Conservation (phyloP, 2,113 vertebrate species). For the Rutilus rutilus region DNA sequence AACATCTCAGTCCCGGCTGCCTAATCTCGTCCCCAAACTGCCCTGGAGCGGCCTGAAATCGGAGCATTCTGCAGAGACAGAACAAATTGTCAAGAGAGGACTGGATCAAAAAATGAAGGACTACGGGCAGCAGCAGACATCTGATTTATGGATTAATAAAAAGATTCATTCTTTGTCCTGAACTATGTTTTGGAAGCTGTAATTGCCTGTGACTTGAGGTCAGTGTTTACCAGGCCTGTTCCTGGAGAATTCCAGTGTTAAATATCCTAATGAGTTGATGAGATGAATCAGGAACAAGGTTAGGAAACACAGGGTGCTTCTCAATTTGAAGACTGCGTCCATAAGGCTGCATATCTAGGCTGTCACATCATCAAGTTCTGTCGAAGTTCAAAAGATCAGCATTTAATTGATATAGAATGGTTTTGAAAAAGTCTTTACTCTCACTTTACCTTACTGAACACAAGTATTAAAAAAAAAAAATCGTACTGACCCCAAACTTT, state of each 20-base stretch:
- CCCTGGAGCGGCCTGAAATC: conserved; percentile 67
- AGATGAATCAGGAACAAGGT: not conserved
- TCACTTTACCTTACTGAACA: not conserved
- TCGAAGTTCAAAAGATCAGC: not conserved
- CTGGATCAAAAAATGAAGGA: not conserved
- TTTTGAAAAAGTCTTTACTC: not conserved
- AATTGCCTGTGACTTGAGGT: not conserved
- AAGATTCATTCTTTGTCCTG: not conserved
- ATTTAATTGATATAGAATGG: not conserved
- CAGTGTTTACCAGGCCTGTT: not conserved
- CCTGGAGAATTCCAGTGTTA: not conserved
- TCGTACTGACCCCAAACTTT: not conserved
- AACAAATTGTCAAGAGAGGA: not conserved
- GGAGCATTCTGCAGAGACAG: conserved; percentile 71
- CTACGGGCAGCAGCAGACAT: not conserved
- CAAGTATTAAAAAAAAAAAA: not conserved
- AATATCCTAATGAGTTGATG: not conserved
- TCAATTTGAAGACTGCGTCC: not conserved
- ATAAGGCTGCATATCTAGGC: too few species aligned
- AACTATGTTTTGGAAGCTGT: not conserved
- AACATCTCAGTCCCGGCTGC: conserved; percentile 76
- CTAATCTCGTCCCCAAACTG: conserved; percentile 74
- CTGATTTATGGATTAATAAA: not conserved
- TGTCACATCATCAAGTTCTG: too few species aligned
- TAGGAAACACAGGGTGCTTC: not conserved